Conservation (phyloP, 2,888 invertebrate genomes). For the Dolomedes plantarius region DNA sequence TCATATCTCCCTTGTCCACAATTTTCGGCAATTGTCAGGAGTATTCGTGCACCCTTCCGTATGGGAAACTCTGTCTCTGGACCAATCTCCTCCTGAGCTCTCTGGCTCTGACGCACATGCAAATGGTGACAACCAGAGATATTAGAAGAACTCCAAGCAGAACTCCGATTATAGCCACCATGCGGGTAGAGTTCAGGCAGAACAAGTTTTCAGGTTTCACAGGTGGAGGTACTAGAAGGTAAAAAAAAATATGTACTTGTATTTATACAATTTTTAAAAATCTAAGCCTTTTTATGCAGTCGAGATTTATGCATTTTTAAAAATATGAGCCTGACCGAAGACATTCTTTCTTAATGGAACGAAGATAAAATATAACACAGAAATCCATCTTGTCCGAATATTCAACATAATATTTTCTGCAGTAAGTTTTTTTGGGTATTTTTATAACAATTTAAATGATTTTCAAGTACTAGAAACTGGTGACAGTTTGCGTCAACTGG, state of each 20-base stretch:
- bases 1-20: neutral
- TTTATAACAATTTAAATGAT: too few species aligned
- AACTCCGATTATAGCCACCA: slow-evolving; percentile 85
- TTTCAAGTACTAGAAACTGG: too few species aligned
- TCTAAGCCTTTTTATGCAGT: too few species aligned
- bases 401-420: too few species aligned
- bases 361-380: too few species aligned
- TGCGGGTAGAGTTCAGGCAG: slow-evolving; percentile 85
- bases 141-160: slow-evolving; percentile 84
- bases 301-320: too few species aligned
- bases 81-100: slow-evolving; percentile 51
- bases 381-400: too few species aligned
- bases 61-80: slow-evolving; percentile 29
- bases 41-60: slow-evolving; percentile 39
- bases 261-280: too few species aligned
- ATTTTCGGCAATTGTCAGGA: slow-evolving; percentile 44
- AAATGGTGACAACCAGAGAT: slow-evolving; percentile 79
- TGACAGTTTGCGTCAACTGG: too few species aligned
- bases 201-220: slow-evolving; percentile 76
- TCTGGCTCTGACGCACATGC: slow-evolving; percentile 73
- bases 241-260: neutral
- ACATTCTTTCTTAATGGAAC: too few species aligned
- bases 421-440: too few species aligned
- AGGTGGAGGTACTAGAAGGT: neutral
- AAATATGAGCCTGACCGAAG: too few species aligned